Conservation (phyloP, 2,797 vertebrate genomes). For the Crocidura indochinensis region DNA sequence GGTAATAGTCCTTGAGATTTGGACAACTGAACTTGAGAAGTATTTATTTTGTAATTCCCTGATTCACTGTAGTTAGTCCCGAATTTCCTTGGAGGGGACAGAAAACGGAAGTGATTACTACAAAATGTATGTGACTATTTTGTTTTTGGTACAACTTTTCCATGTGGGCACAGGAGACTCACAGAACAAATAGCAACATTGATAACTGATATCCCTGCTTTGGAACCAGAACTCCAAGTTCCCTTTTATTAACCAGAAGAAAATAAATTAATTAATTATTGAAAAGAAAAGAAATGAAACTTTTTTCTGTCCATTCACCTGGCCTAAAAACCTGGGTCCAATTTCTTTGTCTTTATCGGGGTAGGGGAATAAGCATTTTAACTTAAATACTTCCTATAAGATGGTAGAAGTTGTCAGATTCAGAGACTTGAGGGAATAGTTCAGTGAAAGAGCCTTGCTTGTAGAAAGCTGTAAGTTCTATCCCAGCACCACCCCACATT, state of each 20-base stretch:
- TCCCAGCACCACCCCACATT: no score
- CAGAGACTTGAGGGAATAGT: no score
- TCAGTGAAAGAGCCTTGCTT: no score
- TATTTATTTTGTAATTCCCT: background rate
- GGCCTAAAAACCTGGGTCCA: background rate
- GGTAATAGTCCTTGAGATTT: background rate
- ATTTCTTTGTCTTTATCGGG: conserved; percentile 22
- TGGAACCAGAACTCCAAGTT: background rate
- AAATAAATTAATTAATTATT: no score
- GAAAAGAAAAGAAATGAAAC: background rate
- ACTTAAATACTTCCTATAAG: conserved; percentile 64
- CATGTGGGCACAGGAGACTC: background rate
- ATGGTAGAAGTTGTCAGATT: background rate
- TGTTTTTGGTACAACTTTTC: background rate
- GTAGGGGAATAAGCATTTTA: conserved; percentile 37
- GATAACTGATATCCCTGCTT: background rate
- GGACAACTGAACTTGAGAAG: conserved; percentile 19
- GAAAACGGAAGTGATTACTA: background rate
- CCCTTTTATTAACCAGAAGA: conserved; percentile 46
- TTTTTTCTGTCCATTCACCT: background rate
- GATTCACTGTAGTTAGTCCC: background rate
- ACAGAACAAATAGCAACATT: conserved; percentile 51
- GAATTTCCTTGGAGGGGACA: background rate
- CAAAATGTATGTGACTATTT: background rate
- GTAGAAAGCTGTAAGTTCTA: no score